Base-by-base conservation (phyloP, 1,140 invertebrate genomes). In the Drosophila parvula region DNA sequence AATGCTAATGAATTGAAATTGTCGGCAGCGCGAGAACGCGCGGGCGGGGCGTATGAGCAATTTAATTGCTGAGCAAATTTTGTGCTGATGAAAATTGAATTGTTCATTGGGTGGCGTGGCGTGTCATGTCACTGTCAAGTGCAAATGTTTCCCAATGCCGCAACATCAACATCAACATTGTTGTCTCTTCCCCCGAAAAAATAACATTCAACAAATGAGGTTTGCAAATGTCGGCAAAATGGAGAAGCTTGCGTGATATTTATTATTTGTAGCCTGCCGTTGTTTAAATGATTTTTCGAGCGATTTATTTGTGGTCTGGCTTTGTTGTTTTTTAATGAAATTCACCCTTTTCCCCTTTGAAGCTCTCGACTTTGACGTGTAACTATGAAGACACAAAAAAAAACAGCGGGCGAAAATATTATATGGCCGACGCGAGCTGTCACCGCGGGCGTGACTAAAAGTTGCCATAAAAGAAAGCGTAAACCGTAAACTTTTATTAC, bases 1-100 rank as follows among this genome's bases (percentile, higher is more conserved):
- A 83, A 88, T 88, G 84, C 83, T 88, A 89, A 89, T 88, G 84
- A 88, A 88, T 88, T 89, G 84, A 79, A 89, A 89, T 83, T 59
- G 67, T 68, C 45, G 28, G 51, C 45, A 77, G 62, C 34, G 41
- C 36, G 53, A n/a, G n/a, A n/a, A n/a, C 51, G 41, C 3, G 45
- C 56, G 12, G 18, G 18, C 61, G 62, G 48, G 73, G 63, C 78
- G 81, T 86, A 88, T 89, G 69, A 45, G 77, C 50, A 80, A 89
- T 89, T 83, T 83, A 80, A 88, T 89, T 88, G 82, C 65, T 61
- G 32, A 70, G 51, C 75, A 78, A 76, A 76, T 77, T 68, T 75
- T 58, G 27, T 51, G 45, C 45, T 69, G 76, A 78, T 78, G 55
- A 63, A 82, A 82, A 79, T 65, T 61, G 47, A 68, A 51, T 74